These are phyloP conservation scores for Premnoplex brunnescens DNA, from an alignment of 2,797 vertebrate genomes.

Conservation along the genomic window DNA sequence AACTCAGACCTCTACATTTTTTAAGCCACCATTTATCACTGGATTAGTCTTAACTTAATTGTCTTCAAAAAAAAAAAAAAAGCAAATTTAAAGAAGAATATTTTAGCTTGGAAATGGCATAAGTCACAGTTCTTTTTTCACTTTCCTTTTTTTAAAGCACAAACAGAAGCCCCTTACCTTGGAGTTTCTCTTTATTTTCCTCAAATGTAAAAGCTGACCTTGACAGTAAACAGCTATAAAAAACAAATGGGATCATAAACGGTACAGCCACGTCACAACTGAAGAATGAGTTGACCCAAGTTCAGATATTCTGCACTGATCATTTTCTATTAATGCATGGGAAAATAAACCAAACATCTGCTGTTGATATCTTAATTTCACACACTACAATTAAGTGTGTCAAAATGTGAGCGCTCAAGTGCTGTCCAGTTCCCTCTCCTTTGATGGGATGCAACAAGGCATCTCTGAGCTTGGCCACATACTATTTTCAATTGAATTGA, in stretches of 20 bases:
- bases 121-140: not conserved
- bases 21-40: not conserved
- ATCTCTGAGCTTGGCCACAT: not conserved
- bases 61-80: not conserved
- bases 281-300: not conserved
- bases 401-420: not conserved
- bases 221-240: not conserved
- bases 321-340: not conserved
- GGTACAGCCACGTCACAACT: not conserved
- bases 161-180: not conserved
- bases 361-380: not conserved
- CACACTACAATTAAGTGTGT: not conserved
- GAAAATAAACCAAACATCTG: not conserved
- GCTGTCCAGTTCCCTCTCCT: not conserved
- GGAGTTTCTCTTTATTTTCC: not conserved
- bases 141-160: not conserved
- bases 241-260: not conserved
- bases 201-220: not conserved
- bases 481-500: not conserved
- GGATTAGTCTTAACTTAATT: not conserved
- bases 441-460: not conserved
- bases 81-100: not conserved
- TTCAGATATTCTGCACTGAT: not conserved
- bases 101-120: not conserved
- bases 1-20: not conserved